phyloP scores from a whole-genome alignment of 2,888 invertebrate genomes.

The Crioceris asparagi region DNA sequence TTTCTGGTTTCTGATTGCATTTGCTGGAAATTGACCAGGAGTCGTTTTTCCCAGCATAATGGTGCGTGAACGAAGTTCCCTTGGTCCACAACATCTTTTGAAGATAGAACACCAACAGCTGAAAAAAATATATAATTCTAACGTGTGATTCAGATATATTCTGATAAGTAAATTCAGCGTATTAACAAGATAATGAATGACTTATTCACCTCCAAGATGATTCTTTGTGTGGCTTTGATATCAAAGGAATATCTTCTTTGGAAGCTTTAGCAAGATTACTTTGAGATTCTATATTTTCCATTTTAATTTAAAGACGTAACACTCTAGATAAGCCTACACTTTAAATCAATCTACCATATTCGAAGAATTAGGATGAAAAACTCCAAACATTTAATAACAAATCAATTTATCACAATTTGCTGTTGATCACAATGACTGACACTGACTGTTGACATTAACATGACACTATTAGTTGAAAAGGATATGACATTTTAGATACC shows the following conservation, averaged over 20 bases:
- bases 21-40: conserved; percentile 81
- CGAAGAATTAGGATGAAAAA: too few species aligned
- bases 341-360: too few species aligned
- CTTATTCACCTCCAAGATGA: conserved; percentile 42
- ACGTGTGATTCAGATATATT: conserved; percentile 1
- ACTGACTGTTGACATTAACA: too few species aligned
- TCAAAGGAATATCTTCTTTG: conserved; percentile 60
- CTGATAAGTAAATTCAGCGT: too few species aligned
- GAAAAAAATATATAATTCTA: conserved; percentile 23
- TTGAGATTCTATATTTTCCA: conserved; percentile 36
- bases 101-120: conserved; percentile 72
- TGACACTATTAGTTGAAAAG: too few species aligned
- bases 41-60: conserved; percentile 67
- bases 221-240: conserved; percentile 50
- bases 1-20: conserved; percentile 96
- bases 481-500: too few species aligned
- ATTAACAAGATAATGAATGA: conserved; percentile 4
- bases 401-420: too few species aligned
- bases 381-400: too few species aligned
- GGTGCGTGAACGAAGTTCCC: conserved; percentile 64
- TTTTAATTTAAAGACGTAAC: too few species aligned
- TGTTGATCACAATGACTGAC: too few species aligned
- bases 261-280: conserved; percentile 35
- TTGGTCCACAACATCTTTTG: conserved; percentile 60
- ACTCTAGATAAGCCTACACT: too few species aligned